Base-by-base conservation (phyloP, 2,113 vertebrate species). In the Pholis gunnellus region DNA sequence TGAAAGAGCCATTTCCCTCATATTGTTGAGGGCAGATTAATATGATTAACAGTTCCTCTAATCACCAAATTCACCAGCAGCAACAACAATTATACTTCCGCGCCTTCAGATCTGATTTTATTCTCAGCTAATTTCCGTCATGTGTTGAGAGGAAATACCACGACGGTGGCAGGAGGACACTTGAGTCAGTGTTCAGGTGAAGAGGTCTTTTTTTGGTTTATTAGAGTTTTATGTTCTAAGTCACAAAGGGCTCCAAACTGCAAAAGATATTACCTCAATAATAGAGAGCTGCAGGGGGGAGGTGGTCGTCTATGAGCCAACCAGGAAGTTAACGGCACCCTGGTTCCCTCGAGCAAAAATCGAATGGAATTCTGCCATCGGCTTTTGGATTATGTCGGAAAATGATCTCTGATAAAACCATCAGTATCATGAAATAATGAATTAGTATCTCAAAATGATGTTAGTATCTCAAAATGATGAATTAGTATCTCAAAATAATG, bases 61-160 rank as follows among this genome's bases (percentile, higher is more conserved):
- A 70, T 78, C 38, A 6, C 34, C 34, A 34, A 42, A 78, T 57
- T 22, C 15, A 48, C 7, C n/a, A 57, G 48, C 48, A 22, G 20
- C 63, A 56, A 25, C 7, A 48, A 31, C 59, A 75, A 48, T 79
- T 0, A 11, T 17, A 10, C 1, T 48, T 64, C 48, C 34, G 38
- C 22, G n/a, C 46, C 40, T 44, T 50, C 22, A 64, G 25, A 83
- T 63, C 27, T 40, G 20, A 60, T 61, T 71, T 69, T 61, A 63
- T 40, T 66, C 42, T 78, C 54, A 46, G 15, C 4, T 72, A 36
- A 74, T 66, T 72, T 34, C 34, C n/a, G n/a, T n/a, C n/a, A n/a
- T n/a, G n/a, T n/a, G n/a, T n/a, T n/a, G n/a, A 76, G 29, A 50
- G 48, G 77, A 29, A 81, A 75, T 36, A 40, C 40, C 78, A 17